Percentiles rank a stretch among this genome's conserved stretches.
Evolutionary conservation across 2,888 invertebrate genomes (phyloP).

Genomic region (Drosophila quinaria): DNA sequence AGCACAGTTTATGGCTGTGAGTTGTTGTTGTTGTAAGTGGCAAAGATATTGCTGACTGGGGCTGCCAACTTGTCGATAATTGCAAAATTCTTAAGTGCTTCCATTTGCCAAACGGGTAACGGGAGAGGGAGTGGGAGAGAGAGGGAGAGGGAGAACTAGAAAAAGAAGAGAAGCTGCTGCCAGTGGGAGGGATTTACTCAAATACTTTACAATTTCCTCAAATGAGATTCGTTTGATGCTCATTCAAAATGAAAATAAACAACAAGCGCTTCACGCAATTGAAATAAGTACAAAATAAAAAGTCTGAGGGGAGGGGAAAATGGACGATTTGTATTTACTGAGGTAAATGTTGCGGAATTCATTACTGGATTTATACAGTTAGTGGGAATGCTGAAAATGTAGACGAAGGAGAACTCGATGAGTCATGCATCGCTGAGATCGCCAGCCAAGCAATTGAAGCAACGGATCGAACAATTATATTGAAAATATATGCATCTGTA

Average conservation of each 20-base stretch:
- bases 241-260: slow-evolving; percentile 45
- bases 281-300: background rate
- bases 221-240: slow-evolving; percentile 27
- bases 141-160: too few relatives aligned
- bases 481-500: slow-evolving; percentile 1
- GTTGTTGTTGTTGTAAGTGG: slow-evolving; percentile 22
- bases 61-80: slow-evolving; percentile 64
- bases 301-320: background rate
- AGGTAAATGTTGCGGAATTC: slow-evolving; percentile 58
- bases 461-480: slow-evolving; percentile 23
- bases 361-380: slow-evolving; percentile 49
- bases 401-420: slow-evolving; percentile 14
- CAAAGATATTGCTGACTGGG: slow-evolving; percentile 27
- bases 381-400: slow-evolving; percentile 7
- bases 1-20: slow-evolving; percentile 34
- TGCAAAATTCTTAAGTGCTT: slow-evolving; percentile 70
- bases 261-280: slow-evolving; percentile 28
- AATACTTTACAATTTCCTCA: slow-evolving; percentile 34
- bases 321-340: slow-evolving; percentile 13
- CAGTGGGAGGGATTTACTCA: slow-evolving; percentile 11
- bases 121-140: background rate
- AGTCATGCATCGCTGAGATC: slow-evolving; percentile 52
- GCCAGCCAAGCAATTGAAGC: slow-evolving; percentile 35
- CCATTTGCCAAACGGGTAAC: slow-evolving; percentile 42
- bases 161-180: background rate